Base-by-base conservation (phyloP, 2,888 invertebrate genomes). In the Lumbricus terrestris region DNA sequence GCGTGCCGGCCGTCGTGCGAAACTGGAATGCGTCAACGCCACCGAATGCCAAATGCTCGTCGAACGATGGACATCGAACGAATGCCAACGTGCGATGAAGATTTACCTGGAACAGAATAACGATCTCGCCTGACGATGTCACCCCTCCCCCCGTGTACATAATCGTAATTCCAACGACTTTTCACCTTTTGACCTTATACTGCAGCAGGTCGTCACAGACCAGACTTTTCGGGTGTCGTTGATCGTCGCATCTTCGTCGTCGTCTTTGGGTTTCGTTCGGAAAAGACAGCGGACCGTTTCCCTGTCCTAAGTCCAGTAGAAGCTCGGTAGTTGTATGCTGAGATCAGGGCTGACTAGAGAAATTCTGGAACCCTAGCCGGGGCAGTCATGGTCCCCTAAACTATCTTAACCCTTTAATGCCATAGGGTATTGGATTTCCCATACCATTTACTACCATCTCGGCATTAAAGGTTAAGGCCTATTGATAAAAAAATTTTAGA, bases 31-130 rank as follows among this genome's bases (percentile, higher is more conserved):
- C 40, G 96, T 96, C 89, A 95, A 97, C 93, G 96, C 96, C 92
- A 96, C 96, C 8, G 97, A 97, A 95, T 96, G 96, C 90, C 96
- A 96, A 93, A 95, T 97, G 47, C 95, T 97, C 91, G 95, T 96
- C 13, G 96, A 97, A 92, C 96, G 97, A 93, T 97, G 97, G 97
- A 96, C 96, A 91, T 96, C 97, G 4, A 94, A 95, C 0, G 97
- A 97, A 93, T 97, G 97, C 92, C 97, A 97, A 94, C 96, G 95
- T 35, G 93, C 94, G 91, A 94, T 95, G 33, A 93, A 93, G 88
- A 92, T 93, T 29, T 94, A 93, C 91, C 91, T 95, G 33, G 93
- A 93, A 88, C 93, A 94, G 88, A 94, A 94, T 90, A 93, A 93
- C 83, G 94, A 94, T 91, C 93, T 93, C 88, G 91, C 92, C 15